Evolutionary conservation across 1,140 invertebrate genomes (phyloP), one percentile per base, ranked within the genome.

Genomic region (Drosophila nebulosa): DNA sequence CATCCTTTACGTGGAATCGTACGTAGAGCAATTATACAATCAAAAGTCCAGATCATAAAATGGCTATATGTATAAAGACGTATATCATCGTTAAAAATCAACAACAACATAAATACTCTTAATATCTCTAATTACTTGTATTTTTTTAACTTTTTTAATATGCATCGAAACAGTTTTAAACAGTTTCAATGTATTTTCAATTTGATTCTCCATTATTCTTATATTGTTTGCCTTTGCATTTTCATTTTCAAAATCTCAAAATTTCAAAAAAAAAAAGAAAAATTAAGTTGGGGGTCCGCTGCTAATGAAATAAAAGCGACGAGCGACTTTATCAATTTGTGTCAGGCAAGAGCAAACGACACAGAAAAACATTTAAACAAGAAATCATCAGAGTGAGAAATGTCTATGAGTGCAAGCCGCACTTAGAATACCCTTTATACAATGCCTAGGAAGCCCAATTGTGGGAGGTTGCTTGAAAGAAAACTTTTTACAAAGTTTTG

Each of bases 301-400:
- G 61, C 53, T 46, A 59, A 63, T 64, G 67, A 60, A 74, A 70
- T 68, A 32, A 3, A n/a, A n/a, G n/a, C 35, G 75, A 35, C 26
- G 79, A 35, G 55, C 70, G 55, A 69, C 76, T 79, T 84, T 85
- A 85, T 84, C 80, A 84, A 84, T 85, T 84, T 77, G 63, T 85
- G 80, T 85, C 80, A 85, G 75, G 58, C 64, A 62, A 55, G 27
- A 64, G 79, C 78, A 36, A 14, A 61, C 56, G 39, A 46, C 36
- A 52, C 32, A 65, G 67, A 65, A 63, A 64, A 72, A 62, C 12
- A 50, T 21, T 46, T 32, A 64, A 30, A 57, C 24, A 59, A 46
- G 53, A 73, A 53, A 69, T 55, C 51, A 30, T 57, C 39, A 46
- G 18, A 18, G 7, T 46, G 1, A 10, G 2, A 10, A 46, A 21